phyloP scores from a whole-genome alignment of 1,140 invertebrate genomes.

The Neodiprion virginianus region DNA sequence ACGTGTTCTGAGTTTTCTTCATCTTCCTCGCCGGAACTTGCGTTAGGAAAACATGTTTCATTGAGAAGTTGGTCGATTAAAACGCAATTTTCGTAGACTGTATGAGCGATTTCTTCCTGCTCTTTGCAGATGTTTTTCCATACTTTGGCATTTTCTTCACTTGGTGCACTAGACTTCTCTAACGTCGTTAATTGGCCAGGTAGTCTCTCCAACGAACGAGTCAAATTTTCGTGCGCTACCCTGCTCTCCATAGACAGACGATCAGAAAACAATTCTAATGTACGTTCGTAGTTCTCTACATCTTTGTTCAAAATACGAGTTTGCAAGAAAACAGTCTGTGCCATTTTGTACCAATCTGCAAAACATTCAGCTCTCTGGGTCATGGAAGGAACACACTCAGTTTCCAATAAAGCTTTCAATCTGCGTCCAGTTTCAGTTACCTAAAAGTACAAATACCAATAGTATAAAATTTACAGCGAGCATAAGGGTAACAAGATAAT shows the following conservation, averaged over 20 bases:
- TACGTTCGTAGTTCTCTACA: slow-evolving; percentile 64
- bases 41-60: slow-evolving; percentile 28
- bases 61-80: slow-evolving; percentile 57
- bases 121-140: slow-evolving; percentile 56
- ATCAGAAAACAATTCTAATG: slow-evolving; percentile 50
- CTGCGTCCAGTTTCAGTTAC: slow-evolving; percentile 73
- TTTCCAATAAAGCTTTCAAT: slow-evolving; percentile 70
- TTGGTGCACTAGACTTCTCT: slow-evolving; percentile 40
- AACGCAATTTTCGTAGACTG: slow-evolving; percentile 56
- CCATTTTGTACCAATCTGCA: slow-evolving; percentile 86
- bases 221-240: slow-evolving; percentile 49
- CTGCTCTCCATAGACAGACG: slow-evolving; percentile 51
- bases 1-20: slow-evolving; percentile 19
- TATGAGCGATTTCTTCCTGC: slow-evolving; percentile 58
- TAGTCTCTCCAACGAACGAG: slow-evolving; percentile 45
- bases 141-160: slow-evolving; percentile 47
- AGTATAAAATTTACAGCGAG: neutral
- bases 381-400: slow-evolving; percentile 71
- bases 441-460: slow-evolving; percentile 26
- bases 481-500: slow-evolving; percentile 10
- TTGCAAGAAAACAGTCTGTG: slow-evolving; percentile 79
- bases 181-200: slow-evolving; percentile 40
- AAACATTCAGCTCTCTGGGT: slow-evolving; percentile 74
- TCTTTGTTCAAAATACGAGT: slow-evolving; percentile 79
- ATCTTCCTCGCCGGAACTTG: slow-evolving; percentile 20